phyloP scores from a whole-genome alignment of 2,113 vertebrate species.

The Gymnobelideus leadbeateri region DNA sequence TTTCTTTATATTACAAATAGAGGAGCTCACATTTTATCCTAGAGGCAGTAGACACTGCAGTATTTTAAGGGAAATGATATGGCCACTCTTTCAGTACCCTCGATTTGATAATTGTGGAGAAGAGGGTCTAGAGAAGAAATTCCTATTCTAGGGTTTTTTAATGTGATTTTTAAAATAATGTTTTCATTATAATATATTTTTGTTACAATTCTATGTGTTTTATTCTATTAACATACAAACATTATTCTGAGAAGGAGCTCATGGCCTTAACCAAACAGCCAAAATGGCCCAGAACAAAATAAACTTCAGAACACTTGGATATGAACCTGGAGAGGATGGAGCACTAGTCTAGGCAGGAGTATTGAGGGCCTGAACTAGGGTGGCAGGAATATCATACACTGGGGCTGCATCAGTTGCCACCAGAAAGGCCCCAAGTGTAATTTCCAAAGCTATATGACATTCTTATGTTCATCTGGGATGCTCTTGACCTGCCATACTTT shows the following conservation, averaged over 20 bases:
- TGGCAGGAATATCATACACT: neutral
- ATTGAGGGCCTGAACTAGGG: neutral
- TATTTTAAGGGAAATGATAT: neutral
- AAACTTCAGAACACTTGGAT: neutral
- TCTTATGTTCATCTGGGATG: neutral
- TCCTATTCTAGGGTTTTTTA: neutral
- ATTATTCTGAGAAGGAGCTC: neutral
- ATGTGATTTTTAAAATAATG: neutral
- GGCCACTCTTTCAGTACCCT: neutral
- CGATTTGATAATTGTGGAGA: neutral
- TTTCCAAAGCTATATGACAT: neutral
- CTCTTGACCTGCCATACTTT: neutral
- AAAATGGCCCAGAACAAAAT: neutral
- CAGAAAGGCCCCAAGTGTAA: neutral
- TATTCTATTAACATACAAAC: neutral
- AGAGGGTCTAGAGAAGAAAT: neutral
- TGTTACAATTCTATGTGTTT: neutral
- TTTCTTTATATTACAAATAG: neutral
- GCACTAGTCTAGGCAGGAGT: neutral
- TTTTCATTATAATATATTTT: neutral
- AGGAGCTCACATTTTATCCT: neutral
- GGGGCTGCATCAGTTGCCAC: neutral
- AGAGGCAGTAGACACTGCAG: neutral
- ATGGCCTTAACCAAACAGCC: neutral
- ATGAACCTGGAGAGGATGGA: neutral